Percentiles rank a stretch among this genome's conserved stretches.
Conservation (phyloP, 2,888 invertebrate species). For the Drosophila limbata region DNA sequence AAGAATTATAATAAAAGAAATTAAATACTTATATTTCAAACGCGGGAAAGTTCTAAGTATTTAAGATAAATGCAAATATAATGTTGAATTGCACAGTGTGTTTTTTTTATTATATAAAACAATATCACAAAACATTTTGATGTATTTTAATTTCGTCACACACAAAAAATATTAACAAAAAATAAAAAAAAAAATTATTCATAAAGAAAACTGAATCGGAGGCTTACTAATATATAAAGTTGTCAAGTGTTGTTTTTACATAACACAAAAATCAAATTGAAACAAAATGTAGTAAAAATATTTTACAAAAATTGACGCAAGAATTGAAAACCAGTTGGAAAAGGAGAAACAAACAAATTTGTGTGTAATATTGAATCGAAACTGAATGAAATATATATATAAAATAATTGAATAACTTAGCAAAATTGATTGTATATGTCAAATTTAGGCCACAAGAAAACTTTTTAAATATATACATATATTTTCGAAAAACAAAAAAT, state of each 20-base stretch:
- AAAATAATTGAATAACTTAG: conserved; percentile 38
- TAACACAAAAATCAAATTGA: conserved; percentile 24
- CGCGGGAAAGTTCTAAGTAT: conserved; percentile 27
- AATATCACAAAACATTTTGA: conserved; percentile 36
- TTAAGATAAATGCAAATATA: conserved; percentile 33
- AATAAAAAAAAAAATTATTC: conserved; percentile 7
- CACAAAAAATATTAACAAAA: conserved; percentile 18
- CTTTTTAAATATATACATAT: conserved; percentile 41
- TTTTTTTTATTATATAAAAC: conserved; percentile 33
- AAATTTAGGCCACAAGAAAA: conserved; percentile 41
- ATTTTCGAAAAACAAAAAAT: conserved; percentile 48
- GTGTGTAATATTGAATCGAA: conserved; percentile 30
- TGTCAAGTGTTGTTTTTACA: conserved; percentile 51
- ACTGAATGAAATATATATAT: conserved; percentile 11
- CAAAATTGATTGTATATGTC: conserved; percentile 61
- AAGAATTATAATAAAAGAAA: conserved; percentile 24
- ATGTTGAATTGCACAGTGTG: conserved; percentile 50
- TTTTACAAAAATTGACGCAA: conserved; percentile 34
- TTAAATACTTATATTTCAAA: conserved; percentile 19
- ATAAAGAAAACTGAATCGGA: conserved; percentile 54
- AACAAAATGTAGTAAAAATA: conserved; percentile 34
- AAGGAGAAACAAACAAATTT: conserved; percentile 16
- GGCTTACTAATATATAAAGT: conserved; percentile 56
- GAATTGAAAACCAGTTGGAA: conserved; percentile 18
- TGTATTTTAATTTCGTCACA: conserved; percentile 32